Evolutionary conservation across 2,113 vertebrate species (phyloP), one percentile per base, ranked within the genome.

Genomic region (Pygoscelis antarcticus): DNA sequence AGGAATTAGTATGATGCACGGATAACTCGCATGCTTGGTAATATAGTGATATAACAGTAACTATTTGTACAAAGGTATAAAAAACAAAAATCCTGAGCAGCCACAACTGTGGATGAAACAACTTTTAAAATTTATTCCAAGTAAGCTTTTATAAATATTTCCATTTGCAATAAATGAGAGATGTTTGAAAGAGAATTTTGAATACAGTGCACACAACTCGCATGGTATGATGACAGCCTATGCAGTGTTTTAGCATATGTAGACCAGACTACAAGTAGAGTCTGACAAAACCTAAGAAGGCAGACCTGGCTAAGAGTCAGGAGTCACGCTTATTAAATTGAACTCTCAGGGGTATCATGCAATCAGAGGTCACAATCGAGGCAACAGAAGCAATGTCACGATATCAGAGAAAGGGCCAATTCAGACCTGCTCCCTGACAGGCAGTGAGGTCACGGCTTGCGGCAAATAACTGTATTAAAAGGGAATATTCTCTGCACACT

Each of bases 281-380:
- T 83, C 96, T 96, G 96, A 96, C 93, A 98, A 97, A 97, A 98
- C 92, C 91, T 97, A 95, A 87, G 90, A 95, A 98, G 92, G 97
- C 97, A 96, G 97, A 98, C 96, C 98, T 98, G 98, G 97, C 97
- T 98, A 98, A 98, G 98, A 98, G 97, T 98, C 97, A 99, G 99
- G 98, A 99, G 99, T 99, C 98, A 99, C 96, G 99, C 98, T 98
- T 99, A 98, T 99, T 99, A 99, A 97, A 98, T 76, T 79, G 96
- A 98, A 98, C 97, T 99, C 99, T 99, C 98, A 99, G 98, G 98
- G 98, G 98, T 98, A 99, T 98, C 98, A 98, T 95, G 98, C 95
- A 98, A 98, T 98, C 99, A 98, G 98, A 98, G 98, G 97, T 99
- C 98, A 98, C 97, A 98, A 98, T 98, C 98, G 98, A 98, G 98